These are phyloP conservation scores for Ochotona curzoniae DNA, from an alignment of 2,113 vertebrate species.

Conservation along the genomic window DNA sequence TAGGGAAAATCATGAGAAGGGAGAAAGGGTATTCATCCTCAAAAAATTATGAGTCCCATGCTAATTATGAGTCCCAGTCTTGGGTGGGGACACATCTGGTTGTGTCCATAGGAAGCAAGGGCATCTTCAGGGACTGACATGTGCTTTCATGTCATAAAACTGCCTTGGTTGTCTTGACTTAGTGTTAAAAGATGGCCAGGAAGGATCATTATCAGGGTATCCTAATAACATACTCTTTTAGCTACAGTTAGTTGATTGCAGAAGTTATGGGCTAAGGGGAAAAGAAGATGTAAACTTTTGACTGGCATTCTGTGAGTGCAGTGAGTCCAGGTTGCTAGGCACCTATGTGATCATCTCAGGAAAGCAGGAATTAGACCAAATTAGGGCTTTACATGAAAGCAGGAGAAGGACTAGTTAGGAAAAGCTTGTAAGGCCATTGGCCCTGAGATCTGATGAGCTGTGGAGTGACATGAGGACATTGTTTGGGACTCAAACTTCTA, in stretches of 20 bases:
- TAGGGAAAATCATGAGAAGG: conserved; percentile 72
- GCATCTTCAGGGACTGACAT: background rate
- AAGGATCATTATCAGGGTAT: background rate
- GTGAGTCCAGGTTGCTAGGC: background rate
- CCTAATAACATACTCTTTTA: background rate
- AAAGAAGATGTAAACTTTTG: background rate
- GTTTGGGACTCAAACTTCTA: background rate
- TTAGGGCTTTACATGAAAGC: background rate
- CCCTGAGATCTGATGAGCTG: background rate
- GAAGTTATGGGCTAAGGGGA: background rate
- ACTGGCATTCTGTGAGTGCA: background rate
- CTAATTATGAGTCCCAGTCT: rapidly evolving
- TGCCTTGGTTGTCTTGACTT: background rate
- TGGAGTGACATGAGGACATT: background rate
- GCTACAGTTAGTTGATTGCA: background rate
- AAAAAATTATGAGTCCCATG: conserved; percentile 13
- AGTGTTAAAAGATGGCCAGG: background rate
- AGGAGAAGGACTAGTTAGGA: background rate
- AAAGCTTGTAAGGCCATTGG: background rate
- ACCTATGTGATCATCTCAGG: background rate
- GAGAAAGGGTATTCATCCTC: conserved; percentile 43
- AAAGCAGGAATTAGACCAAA: background rate
- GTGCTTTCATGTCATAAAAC: background rate
- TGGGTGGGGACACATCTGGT: background rate
- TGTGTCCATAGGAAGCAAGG: conserved; percentile 1